These are phyloP conservation scores for Gulo gulo DNA, from an alignment of 2,113 vertebrate species.

Conservation along the genomic window DNA sequence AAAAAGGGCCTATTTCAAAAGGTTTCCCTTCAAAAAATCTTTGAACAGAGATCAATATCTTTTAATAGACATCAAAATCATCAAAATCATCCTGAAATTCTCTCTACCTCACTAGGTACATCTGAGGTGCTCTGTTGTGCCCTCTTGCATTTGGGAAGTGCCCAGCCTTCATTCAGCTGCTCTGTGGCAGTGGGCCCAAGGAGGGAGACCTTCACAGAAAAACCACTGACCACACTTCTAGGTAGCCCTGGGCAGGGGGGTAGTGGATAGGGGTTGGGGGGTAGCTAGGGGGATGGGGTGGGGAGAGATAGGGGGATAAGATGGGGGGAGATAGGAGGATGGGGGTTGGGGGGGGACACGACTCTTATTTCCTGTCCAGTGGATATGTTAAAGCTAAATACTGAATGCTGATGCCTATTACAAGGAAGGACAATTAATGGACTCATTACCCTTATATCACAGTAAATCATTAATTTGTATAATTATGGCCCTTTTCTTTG, in stretches of 20 bases:
- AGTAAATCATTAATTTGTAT: conserved; percentile 44
- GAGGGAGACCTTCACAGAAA: not conserved
- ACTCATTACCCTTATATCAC: conserved; percentile 14
- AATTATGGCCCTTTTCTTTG: conserved; percentile 47
- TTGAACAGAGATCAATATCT: not conserved
- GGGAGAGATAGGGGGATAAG: no score
- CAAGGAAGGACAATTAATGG: conserved; percentile 1
- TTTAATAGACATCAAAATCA: not conserved
- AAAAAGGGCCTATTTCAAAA: not conserved
- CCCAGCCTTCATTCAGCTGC: not conserved
- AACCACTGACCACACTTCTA: not conserved
- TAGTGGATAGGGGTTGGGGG: no score
- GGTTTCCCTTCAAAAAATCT: conserved; percentile 1
- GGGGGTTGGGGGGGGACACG: no score
- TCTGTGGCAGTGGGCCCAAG: not conserved
- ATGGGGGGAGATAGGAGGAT: no score
- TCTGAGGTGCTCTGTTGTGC: not conserved
- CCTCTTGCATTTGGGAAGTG: not conserved
- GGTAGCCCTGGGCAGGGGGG: not conserved
- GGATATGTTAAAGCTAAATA: not conserved
- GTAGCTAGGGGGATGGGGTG: no score
- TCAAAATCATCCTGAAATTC: not conserved
- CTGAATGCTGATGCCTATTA: not conserved
- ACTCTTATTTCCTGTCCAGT: not conserved
- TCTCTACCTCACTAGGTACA: not conserved